Base-by-base conservation (phyloP, 2,797 vertebrate species). In the Ciconia nigra region DNA sequence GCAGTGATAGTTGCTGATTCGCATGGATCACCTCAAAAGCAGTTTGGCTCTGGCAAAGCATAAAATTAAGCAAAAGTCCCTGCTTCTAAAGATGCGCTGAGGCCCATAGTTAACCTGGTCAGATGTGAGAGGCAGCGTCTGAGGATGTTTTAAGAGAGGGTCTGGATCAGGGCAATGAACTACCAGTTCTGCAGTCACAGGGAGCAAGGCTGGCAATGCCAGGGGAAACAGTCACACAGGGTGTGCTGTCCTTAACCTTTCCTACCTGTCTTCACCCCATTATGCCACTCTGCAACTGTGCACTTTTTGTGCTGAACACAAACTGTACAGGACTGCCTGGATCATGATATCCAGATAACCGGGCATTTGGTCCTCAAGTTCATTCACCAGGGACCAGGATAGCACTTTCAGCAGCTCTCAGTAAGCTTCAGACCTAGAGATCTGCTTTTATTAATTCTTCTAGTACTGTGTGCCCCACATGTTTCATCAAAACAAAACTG, bases 181-280 rank as follows among this genome's bases (percentile, higher is more conserved):
- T 55, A 7, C 10, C 11, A 31, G 31, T 35, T 77, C 63, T 77
- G 28, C n/a, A 47, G 31, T 65, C 41, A 61, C 9, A 26, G 66
- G 19, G 42, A 35, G 5, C 12, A 67, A 51, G 29, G 13, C 25
- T 25, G 19, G 17, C 47, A 41, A 59, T 15, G 79, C 18, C 24
- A 20, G n/a, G 18, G 26, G 21, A 39, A 72, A 33, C 13, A 18
- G 25, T 33, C 26, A 54, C 63, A 59, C 10, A 25, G 3, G 7
- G 15, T 17, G 7, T 79, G 31, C 33, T 63, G 22, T 31, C 77
- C n/a, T 46, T 58, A 44, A 31, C 5, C 15, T 74, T 62, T 55
- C 28, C 67, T 58, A 33, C 21, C 71, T 35, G 6, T 26, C 42
- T 61, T 86, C 0, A 0, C 5, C 19, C 28, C 19, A 4, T 44